phyloP scores from a whole-genome alignment of 1,140 invertebrate species.

The Lordiphosa mommai region DNA sequence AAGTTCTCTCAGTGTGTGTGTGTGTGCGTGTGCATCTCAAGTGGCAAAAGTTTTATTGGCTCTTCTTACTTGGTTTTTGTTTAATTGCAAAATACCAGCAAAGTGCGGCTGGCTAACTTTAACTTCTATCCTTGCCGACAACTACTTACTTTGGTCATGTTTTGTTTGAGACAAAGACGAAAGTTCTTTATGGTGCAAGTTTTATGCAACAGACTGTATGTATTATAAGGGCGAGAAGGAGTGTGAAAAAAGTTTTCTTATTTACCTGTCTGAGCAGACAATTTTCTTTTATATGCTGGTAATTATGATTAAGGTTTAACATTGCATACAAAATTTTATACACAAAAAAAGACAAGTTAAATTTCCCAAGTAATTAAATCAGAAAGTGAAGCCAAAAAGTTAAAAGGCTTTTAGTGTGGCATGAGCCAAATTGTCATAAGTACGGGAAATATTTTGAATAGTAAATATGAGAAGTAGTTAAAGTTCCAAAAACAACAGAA shows the following conservation, averaged over 20 bases:
- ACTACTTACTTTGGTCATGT: conserved; percentile 3
- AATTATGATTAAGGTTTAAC: conserved; percentile 33
- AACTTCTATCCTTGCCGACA: conserved; percentile 20
- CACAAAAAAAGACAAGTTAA: neutral
- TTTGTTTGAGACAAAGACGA: conserved; percentile 16
- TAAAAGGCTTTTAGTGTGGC: no score
- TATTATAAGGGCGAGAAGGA: neutral
- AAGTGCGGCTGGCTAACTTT: conserved; percentile 41
- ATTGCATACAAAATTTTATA: conserved; percentile 30
- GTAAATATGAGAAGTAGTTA: no score
- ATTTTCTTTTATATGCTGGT: conserved; percentile 46
- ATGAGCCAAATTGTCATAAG: no score
- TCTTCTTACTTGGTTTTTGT: conserved; percentile 45
- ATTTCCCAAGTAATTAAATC: no score
- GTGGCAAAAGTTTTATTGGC: conserved; percentile 54
- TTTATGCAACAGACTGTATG: conserved; percentile 10
- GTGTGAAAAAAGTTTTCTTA: conserved; percentile 47
- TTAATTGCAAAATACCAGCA: conserved; percentile 49
- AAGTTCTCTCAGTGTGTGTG: conserved; percentile 6
- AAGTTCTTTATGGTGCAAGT: conserved; percentile 48
- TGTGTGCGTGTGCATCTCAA: conserved; percentile 19
- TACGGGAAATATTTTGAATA: no score
- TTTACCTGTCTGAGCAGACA: conserved; percentile 44
- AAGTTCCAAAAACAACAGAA: no score
- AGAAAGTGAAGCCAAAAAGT: no score